These are phyloP conservation scores for Proctacanthus coquilletti DNA, from an alignment of 1,140 invertebrate species.

Conservation along the genomic window DNA sequence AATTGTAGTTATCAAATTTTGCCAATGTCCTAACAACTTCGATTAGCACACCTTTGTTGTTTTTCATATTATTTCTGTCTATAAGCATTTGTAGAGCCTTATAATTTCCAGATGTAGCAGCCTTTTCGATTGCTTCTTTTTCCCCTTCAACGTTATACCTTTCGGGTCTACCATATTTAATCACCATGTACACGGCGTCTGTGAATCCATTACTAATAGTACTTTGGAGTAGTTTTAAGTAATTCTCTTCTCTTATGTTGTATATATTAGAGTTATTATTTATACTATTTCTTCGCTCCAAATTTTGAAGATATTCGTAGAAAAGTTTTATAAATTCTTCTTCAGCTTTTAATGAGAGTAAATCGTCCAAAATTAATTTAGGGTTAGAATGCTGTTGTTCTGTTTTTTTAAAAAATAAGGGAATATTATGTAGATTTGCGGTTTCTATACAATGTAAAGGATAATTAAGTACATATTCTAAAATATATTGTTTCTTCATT, in stretches of 20 bases:
- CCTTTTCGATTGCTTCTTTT: constrained; percentile 16
- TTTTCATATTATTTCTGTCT: constrained; percentile 31
- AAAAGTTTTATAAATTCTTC: constrained; percentile 38
- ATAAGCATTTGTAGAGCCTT: constrained; percentile 43
- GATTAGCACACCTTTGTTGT: constrained; percentile 35
- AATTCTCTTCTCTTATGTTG: constrained; percentile 26
- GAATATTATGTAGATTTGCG: too few relatives aligned
- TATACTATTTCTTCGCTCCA: constrained; percentile 35
- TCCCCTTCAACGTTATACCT: constrained; percentile 15
- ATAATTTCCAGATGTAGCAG: constrained; percentile 41
- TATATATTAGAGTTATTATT: constrained; percentile 20
- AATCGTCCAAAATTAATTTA: too few relatives aligned
- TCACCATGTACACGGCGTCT: constrained; percentile 36
- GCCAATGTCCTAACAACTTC: constrained; percentile 37
- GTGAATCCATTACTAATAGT: constrained; percentile 42
- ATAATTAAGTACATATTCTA: too few relatives aligned
- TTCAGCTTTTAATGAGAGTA: too few relatives aligned
- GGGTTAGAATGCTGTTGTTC: too few relatives aligned
- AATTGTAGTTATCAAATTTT: constrained; percentile 34
- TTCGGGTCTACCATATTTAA: constrained; percentile 36
- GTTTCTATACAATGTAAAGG: too few relatives aligned
- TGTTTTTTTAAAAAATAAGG: too few relatives aligned
- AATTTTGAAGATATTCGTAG: constrained; percentile 22
- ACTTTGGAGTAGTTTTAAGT: constrained; percentile 39
- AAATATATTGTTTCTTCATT: too few relatives aligned